phyloP scores from a whole-genome alignment of 2,888 invertebrate genomes.

The Acanthopleura granulata region DNA sequence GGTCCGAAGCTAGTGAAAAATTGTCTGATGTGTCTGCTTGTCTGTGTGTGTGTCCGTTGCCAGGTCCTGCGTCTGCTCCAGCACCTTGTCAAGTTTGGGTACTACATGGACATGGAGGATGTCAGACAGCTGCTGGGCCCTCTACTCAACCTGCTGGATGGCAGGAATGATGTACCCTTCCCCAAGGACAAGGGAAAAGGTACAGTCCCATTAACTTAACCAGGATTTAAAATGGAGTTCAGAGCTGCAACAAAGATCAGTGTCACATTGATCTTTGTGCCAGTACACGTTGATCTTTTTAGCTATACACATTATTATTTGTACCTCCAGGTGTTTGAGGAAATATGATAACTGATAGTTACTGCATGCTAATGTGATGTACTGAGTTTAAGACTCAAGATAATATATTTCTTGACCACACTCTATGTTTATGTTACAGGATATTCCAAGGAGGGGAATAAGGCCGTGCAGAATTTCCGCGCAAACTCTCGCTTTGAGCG shows the following conservation, averaged over 20 bases:
- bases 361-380: no score
- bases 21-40: no score
- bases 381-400: no score
- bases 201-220: constrained; percentile 12
- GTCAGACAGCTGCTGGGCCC: constrained; percentile 65
- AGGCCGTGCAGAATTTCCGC: constrained; percentile 55
- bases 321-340: no score
- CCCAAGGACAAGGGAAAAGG: constrained; percentile 61
- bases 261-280: no score
- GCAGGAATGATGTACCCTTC: constrained; percentile 67
- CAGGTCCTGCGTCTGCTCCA: constrained; percentile 63
- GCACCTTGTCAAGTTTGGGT: constrained; percentile 67
- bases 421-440: constrained; percentile 32
- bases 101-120: constrained; percentile 67
- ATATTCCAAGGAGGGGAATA: constrained; percentile 60
- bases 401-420: no score
- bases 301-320: no score
- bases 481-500: constrained; percentile 57
- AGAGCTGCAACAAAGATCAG: no score
- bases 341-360: no score
- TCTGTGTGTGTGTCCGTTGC: constrained; percentile 33
- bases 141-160: constrained; percentile 65
- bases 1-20: no score
- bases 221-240: no score
- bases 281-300: no score